Base-by-base conservation (phyloP, 2,888 invertebrate genomes). In the Griposia aprilina region DNA sequence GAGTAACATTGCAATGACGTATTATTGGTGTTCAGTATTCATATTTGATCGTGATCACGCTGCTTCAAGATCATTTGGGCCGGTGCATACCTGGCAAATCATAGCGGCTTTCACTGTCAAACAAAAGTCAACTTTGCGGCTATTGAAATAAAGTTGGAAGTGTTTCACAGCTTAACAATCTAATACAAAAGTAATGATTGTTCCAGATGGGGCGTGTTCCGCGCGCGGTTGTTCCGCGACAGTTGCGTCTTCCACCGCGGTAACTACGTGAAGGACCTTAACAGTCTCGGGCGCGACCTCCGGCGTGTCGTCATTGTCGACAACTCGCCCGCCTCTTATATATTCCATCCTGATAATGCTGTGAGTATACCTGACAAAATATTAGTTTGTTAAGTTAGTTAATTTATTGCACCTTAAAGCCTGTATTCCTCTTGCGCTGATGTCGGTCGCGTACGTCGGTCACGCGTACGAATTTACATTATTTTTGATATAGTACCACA, bases 281-380 rank as follows among this genome's bases (percentile, higher is more conserved):
- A 99, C 97, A 99, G 99, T 94, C 97, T 99, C 88, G 99, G 99
- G 82, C 98, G 99, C 87, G 99, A 99, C 97, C 97, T 99, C 94
- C 98, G 99, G 92, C 98, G 99, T 96, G 99, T 99, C 92, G 98
- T 99, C 92, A 99, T 99, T 93, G 99, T 99, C 90, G 99, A 99
- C 97, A 99, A 99, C 97, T 99, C 99, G 92, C 99, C 99, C 92
- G 99, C 99, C 93, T 99, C 99, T 89, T 99, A 99, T 97, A 99
- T 99, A 97, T 99, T 99, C 98, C 99, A 99, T 98, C 99, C 99
- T 93, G 99, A 99, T 96, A 99, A 99, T 97, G 99, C 99, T 96
- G 99, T 99, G 96, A 98, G 98, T 98, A 72, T 45, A 69, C 23
- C 23, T 60, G 15, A 11, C 11, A 26, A 7, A 17, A 36, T 69